Conservation (phyloP, 2,113 vertebrate genomes). For the Toxotes chatareus region DNA sequence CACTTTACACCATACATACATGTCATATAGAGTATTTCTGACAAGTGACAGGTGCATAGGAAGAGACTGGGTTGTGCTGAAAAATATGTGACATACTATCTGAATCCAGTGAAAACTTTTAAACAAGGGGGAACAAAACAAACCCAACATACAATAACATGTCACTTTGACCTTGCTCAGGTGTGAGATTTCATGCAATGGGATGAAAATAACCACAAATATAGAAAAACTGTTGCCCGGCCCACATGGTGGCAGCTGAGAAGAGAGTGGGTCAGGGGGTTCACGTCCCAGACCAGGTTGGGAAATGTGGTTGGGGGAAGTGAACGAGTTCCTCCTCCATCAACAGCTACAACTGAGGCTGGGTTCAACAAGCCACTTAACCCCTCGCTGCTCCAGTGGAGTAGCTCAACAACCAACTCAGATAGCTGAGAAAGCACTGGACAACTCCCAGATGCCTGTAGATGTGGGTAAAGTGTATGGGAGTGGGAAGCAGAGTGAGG, state of each 20-base stretch:
- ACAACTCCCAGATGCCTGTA: slow-evolving; percentile 29
- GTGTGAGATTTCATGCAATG: neutral
- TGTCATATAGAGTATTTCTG: neutral
- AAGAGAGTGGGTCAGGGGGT: neutral
- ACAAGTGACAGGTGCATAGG: neutral
- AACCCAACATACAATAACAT: neutral
- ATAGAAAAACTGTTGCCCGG: neutral
- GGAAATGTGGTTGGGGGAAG: slow-evolving; percentile 35
- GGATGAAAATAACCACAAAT: slow-evolving; percentile 15
- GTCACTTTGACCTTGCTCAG: slow-evolving; percentile 19
- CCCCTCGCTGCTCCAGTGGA: slow-evolving; percentile 43
- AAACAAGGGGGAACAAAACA: neutral
- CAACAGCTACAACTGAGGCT: slow-evolving; percentile 30
- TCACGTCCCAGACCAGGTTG: slow-evolving; percentile 23
- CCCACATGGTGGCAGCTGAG: slow-evolving; percentile 26
- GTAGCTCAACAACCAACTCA: slow-evolving; percentile 25
- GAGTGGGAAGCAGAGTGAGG: neutral
- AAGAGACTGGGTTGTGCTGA: neutral
- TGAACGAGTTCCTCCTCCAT: slow-evolving; percentile 32
- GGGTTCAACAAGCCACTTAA: slow-evolving; percentile 67
- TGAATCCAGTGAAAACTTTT: neutral
- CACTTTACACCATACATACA: neutral
- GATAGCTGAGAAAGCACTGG: slow-evolving; percentile 45
- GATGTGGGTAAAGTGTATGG: neutral
- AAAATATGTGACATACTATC: neutral